Base-by-base conservation (phyloP, 2,797 vertebrate species). In the Odontamblyopus lacepedii region DNA sequence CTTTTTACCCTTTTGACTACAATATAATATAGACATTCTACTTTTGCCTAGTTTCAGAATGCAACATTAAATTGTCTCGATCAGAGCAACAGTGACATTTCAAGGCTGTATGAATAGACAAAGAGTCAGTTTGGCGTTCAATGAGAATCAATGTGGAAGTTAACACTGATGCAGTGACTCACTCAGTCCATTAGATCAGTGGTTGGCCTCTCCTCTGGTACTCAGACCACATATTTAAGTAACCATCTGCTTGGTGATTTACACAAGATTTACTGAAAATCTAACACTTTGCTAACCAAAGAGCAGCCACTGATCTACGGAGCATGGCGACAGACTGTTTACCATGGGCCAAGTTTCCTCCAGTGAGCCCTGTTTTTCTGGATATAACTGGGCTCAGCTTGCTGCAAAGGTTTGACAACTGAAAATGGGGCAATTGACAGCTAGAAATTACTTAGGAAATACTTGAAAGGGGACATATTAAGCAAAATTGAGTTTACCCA, bases 111-210 rank as follows among this genome's bases (percentile, higher is more conserved):
- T 29, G 5, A 30, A 18, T 6, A 15, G 12, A 27, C 29, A 16
- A 59, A 27, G 27, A 57, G 55, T 57, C 55, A 30, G 57, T 60
- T 44, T 44, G 12, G 41, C 15, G 41, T 44, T 44, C 41, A 44
- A 4, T 13, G 12, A 48, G 44, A 16, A 15, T 60, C 57, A 16
- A 29, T 6, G 26, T 30, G 19, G 3, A 63, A 11, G 18, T 84
- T 91, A 85, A 64, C 77, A 85, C 75, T 70, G 87, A 90, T 87
- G 84, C 89, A 91, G 91, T 94, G 93, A 94, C 91, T 94, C 93
- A 94, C 88, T 91, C 87, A 82, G 85, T 82, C 92, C 92, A 93
- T 93, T 92, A 87, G 90, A 93, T 92, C 88, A 91, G 89, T 85
- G 89, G 83, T 85, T 90, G 90, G 90, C 89, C 88, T 81, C 90